Percentiles rank a stretch among this genome's conserved stretches.
phyloP scores from a whole-genome alignment of 1,140 invertebrate species.

The Lethrus apterus region DNA sequence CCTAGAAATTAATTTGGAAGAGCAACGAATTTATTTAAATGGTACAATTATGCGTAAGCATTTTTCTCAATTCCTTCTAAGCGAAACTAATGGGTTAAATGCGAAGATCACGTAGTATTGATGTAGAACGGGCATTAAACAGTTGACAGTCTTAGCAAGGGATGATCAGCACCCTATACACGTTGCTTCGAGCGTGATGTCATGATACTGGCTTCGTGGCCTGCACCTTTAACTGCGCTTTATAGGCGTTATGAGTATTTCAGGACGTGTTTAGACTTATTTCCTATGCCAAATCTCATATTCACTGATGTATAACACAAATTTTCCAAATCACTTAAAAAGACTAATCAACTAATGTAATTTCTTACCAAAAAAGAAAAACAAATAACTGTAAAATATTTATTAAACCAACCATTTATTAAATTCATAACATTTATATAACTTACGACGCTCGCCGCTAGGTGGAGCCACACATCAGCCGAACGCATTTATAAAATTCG shows the following conservation, averaged over 20 bases:
- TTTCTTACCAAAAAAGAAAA: too few relatives aligned
- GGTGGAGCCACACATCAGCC: too few relatives aligned
- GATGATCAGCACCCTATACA: slow-evolving; percentile 6
- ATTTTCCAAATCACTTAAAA: too few relatives aligned
- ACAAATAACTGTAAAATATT: too few relatives aligned
- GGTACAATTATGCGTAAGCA: neutral
- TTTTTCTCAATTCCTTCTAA: neutral
- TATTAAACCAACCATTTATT: too few relatives aligned
- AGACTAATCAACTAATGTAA: too few relatives aligned
- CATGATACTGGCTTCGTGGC: slow-evolving; percentile 10
- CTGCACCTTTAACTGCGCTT: slow-evolving; percentile 8
- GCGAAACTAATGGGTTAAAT: neutral
- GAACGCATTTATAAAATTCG: too few relatives aligned
- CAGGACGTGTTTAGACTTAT: slow-evolving; percentile 4
- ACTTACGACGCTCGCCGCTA: too few relatives aligned
- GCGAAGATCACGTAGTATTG: neutral
- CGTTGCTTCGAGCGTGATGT: slow-evolving; percentile 8
- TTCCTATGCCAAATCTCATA: too few relatives aligned
- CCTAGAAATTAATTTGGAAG: neutral
- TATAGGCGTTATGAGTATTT: slow-evolving; percentile 12
- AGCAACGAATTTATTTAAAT: neutral
- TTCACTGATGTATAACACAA: too few relatives aligned
- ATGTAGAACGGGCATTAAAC: slow-evolving; percentile 5
- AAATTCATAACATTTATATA: too few relatives aligned
- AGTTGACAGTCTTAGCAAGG: slow-evolving; percentile 3